phyloP scores from a whole-genome alignment of 1,140 invertebrate genomes.

The Brachionus calyciflorus region DNA sequence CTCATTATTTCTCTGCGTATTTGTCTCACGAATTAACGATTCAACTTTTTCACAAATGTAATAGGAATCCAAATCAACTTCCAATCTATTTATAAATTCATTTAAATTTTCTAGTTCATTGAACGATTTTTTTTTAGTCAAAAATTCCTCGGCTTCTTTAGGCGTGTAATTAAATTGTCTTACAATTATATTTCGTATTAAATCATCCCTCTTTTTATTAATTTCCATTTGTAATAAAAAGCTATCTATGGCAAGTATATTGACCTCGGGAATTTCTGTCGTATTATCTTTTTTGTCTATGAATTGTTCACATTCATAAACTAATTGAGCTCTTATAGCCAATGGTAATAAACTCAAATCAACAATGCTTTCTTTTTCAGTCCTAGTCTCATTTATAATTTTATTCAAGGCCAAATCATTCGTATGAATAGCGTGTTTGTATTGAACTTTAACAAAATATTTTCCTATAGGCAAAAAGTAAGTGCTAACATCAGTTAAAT shows the following conservation, averaged over 20 bases:
- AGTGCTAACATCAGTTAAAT: not conserved
- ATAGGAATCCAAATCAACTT: slow-evolving; percentile 20
- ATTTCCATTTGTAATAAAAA: slow-evolving; percentile 44
- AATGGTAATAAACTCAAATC: slow-evolving; percentile 26
- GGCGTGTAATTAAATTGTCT: not conserved
- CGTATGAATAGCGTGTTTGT: slow-evolving; percentile 26
- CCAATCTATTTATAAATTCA: slow-evolving; percentile 10
- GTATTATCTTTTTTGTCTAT: not conserved
- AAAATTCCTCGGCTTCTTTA: slow-evolving; percentile 12
- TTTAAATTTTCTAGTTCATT: slow-evolving; percentile 34
- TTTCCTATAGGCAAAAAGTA: slow-evolving; percentile 40
- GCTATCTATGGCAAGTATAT: slow-evolving; percentile 35
- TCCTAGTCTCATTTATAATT: not conserved
- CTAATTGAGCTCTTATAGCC: slow-evolving; percentile 10
- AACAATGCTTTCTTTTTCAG: slow-evolving; percentile 42
- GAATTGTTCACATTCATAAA: slow-evolving; percentile 20
- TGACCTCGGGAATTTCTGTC: slow-evolving; percentile 6
- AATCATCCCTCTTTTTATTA: slow-evolving; percentile 15
- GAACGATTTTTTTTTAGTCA: slow-evolving; percentile 33
- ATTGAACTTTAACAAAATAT: slow-evolving; percentile 35
- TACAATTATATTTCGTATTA: slow-evolving; percentile 10
- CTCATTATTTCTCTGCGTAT: not conserved
- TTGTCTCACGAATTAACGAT: not conserved
- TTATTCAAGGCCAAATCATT: not conserved
- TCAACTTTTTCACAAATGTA: slow-evolving; percentile 45